Base-by-base conservation (phyloP, 2,113 vertebrate genomes). In the Neolamprologus tretocephalus region DNA sequence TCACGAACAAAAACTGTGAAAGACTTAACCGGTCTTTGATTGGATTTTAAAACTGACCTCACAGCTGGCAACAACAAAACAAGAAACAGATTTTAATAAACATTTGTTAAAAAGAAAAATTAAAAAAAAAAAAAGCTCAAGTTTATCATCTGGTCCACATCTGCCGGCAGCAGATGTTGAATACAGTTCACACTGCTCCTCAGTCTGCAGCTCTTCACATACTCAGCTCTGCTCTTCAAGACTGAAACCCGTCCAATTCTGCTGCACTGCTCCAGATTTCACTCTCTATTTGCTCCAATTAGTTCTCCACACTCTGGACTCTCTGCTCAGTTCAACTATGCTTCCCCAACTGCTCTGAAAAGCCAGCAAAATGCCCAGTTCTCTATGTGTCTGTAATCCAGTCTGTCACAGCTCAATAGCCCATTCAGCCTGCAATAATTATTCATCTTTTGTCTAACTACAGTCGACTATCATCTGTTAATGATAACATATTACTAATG, bases 41-140 rank as follows among this genome's bases (percentile, higher is more conserved):
- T 66, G 33, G 19, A n/a, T 66, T 37, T 66, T 66, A 66, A 37
- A 68, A 68, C 11, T 68, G 61, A 37, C 33, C 33, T 66, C 10
- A 37, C 61, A 21, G 61, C 4, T 37, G 7, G 33, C 33, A 0
- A 66, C 61, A 37, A 37, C 61, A 37, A 66, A 66, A 8, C 61
- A 66, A 21, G 33, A 66, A 66, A 66, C 4, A 3, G 4, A 37
- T 66, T 66, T 37, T 8, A 12, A 37, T 37, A 66, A 37, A 66
- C 33, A 66, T 66, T 66, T 66, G 10, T 66, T 37, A 12, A n/a
- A 31, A 66, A n/a, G 0, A 8, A 33, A 2, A 17, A 23, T 7
- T 1, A 0, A 4, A 1, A 3, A 4, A 2, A 3, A 58, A 31
- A 31, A 10, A 19, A 66, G 9, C 9, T 66, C 31, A 66, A 2